Evolutionary conservation across 2,888 invertebrate species (phyloP), one percentile per base, ranked within the genome.

Genomic region (Pandemis corylana): DNA sequence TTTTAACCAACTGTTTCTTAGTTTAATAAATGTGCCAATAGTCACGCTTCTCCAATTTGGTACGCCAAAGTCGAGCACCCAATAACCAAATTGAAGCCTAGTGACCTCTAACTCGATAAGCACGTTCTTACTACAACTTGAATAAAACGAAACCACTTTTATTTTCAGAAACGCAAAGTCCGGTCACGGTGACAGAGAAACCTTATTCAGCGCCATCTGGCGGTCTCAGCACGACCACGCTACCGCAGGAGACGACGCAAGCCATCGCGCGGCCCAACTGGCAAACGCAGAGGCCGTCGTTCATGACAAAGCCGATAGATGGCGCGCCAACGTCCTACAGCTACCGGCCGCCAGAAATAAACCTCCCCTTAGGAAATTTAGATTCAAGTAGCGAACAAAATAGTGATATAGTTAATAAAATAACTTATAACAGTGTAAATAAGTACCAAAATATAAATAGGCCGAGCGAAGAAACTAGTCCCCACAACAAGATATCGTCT

Each of bases 401-500:
- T 90, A 93, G 94, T 94, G 94, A 94, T 94, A 92, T 94, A 94
- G 93, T 91, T 91, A 88, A 93, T 94, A 94, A 94, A 94, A 88
- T 93, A 91, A 87, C 90, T 81, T 94, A 93, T 93, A 93, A 89
- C 93, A 93, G 88, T 94, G 92, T 94, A 92, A 93, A 94, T 94
- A 94, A 93, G 89, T 93, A 94, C 91, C 94, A 94, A 93, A 94
- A 92, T 93, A 90, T 93, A 93, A 91, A 94, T 93, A 93, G 90
- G 87, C 94, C 94, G 85, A 91, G 85, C 83, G 91, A 90, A 84
- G 94, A 94, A 90, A 86, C 95, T 93, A 95, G 95, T 95, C 95
- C 93, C 85, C 90, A 94, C 85, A 95, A 95, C 88, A 94, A 95
- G 91, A 93, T 94, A 88, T 94, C 95, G 85, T 95, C 95, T 95